Evolutionary conservation across 2,113 vertebrate genomes (phyloP).

Genomic region (Erinaceus europaeus): DNA sequence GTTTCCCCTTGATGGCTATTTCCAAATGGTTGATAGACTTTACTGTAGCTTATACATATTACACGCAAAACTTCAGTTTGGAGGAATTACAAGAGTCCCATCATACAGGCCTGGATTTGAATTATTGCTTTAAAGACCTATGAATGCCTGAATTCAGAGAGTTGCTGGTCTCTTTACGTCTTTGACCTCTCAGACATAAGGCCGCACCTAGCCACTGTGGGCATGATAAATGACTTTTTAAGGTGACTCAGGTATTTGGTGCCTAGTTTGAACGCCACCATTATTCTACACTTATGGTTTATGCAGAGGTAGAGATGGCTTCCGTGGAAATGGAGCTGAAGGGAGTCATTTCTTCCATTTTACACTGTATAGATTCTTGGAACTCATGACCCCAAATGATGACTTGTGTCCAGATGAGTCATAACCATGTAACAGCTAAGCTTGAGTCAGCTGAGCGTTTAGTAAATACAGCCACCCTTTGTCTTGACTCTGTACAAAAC

Average conservation of each 20-base stretch:
- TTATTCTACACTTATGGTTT: neutral
- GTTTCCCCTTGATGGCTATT: neutral
- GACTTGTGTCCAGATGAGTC: neutral
- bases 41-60: neutral
- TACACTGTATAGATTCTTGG: neutral
- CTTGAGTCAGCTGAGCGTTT: neutral
- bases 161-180: neutral
- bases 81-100: neutral
- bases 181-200: conserved; percentile 36
- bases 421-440: conserved; percentile 9
- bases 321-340: conserved; percentile 2
- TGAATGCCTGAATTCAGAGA: neutral
- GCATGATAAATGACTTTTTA: too few species aligned
- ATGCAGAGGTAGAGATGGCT: neutral
- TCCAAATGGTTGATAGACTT: conserved; percentile 23
- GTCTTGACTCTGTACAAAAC: neutral
- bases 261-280: neutral
- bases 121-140: neutral
- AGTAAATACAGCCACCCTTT: neutral
- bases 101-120: neutral
- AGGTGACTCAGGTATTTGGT: neutral
- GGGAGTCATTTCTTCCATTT: conserved; percentile 39
- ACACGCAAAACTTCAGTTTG: neutral
- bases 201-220: too few species aligned
- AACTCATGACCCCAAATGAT: neutral